Percentiles rank a stretch among this genome's conserved stretches.
Evolutionary conservation across 2,888 invertebrate genomes (phyloP).

Genomic region (Phaonia tiefii): DNA sequence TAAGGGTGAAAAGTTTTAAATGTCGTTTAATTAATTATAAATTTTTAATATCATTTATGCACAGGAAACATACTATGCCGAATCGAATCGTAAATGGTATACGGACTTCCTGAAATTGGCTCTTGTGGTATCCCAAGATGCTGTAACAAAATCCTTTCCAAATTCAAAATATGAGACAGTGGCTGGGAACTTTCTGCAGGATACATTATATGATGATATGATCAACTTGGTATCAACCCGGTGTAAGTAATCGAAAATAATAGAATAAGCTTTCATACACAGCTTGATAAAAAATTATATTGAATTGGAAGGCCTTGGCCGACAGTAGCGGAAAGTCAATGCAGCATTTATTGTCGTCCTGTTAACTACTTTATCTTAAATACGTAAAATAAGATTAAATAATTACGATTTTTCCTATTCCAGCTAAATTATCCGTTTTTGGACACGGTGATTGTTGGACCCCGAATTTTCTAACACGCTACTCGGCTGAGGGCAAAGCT

Average conservation of each 20-base stretch:
- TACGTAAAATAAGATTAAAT: neutral
- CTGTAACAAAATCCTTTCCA: constrained; percentile 85
- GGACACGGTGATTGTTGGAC: constrained; percentile 89
- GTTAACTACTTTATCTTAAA: neutral
- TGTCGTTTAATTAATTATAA: neutral
- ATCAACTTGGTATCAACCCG: constrained; percentile 75
- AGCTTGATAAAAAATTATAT: no score
- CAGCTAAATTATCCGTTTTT: constrained; percentile 82
- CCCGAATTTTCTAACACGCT: constrained; percentile 86
- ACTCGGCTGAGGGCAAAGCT: constrained; percentile 70
- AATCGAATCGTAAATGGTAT: constrained; percentile 83
- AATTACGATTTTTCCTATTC: constrained; percentile 32
- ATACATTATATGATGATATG: constrained; percentile 81
- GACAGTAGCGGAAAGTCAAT: no score
- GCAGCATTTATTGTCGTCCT: no score
- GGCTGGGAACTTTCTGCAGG: constrained; percentile 82
- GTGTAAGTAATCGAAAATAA: constrained; percentile 71
- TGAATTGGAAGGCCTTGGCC: no score
- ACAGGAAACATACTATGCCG: constrained; percentile 83
- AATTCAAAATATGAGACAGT: constrained; percentile 83
- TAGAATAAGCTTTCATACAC: no score
- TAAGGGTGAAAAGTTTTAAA: constrained; percentile 15
- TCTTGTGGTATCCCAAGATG: constrained; percentile 83
- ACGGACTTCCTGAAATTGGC: constrained; percentile 82
- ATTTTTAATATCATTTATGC: neutral